phyloP scores from a whole-genome alignment of 2,888 invertebrate species.

The Mactromeris polynyma region DNA sequence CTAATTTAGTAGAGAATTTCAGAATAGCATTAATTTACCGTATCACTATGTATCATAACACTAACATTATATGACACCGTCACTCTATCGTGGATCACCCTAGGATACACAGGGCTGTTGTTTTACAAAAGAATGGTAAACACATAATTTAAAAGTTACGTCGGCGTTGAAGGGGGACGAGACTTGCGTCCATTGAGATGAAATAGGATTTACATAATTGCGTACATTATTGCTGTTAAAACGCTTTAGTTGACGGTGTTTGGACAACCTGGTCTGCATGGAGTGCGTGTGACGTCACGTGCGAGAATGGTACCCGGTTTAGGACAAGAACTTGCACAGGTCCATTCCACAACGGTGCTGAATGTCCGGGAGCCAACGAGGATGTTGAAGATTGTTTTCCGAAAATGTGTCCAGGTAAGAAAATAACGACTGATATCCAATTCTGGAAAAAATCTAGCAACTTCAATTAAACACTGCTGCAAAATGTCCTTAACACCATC shows the following conservation, averaged over 20 bases:
- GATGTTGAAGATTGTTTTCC: conserved; percentile 80
- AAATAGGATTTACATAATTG: too few species aligned
- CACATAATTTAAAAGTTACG: too few species aligned
- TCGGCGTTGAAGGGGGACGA: too few species aligned
- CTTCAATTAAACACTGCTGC: too few species aligned
- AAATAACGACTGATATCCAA: too few species aligned
- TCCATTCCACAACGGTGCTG: conserved; percentile 79
- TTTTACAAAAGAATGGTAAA: not conserved
- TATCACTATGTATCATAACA: too few species aligned
- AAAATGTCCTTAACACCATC: too few species aligned
- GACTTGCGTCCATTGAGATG: too few species aligned
- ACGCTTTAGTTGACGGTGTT: conserved; percentile 81
- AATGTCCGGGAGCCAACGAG: conserved; percentile 76
- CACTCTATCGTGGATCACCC: not conserved
- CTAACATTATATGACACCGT: not conserved
- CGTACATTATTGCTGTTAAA: not conserved
- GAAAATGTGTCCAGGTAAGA: conserved; percentile 83
- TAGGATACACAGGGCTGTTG: conserved; percentile 1
- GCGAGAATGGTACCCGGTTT: conserved; percentile 81
- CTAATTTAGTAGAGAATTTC: not conserved
- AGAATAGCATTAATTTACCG: too few species aligned
- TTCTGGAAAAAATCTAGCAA: too few species aligned
- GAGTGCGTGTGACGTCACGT: conserved; percentile 81
- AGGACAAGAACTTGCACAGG: conserved; percentile 78
- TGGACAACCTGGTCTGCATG: conserved; percentile 81